Evolutionary conservation across 2,797 vertebrate genomes (phyloP), one percentile per base, ranked within the genome.

Genomic region (Gambusia yucatana): DNA sequence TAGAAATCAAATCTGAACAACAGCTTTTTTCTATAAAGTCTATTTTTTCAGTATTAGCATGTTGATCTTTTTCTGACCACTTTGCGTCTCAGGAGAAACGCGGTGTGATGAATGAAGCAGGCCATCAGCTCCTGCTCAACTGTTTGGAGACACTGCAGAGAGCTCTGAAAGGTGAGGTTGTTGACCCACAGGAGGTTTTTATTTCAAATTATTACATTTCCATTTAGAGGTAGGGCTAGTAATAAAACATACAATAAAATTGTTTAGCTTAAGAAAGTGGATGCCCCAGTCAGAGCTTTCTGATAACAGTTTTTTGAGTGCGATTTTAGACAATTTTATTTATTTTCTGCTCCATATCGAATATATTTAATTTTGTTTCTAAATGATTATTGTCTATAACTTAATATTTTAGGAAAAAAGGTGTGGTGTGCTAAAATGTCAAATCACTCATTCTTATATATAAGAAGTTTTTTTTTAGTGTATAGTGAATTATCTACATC

Each of bases 141-240:
- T 99, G 97, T 86, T 92, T 99, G 93, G 98, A 99, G 95, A 99
- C 97, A 0, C 90, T 99, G 88, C 98, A 99, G 93, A 98, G 97
- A 91, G 98, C 98, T 1, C 93, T 99, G 47, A 99, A 99, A 97
- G 98, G 98, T 99, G 88, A 94, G 86, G 1, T 59, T 6, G 65
- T 43, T 43, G 25, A 28, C 4, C 9, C 46, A 65, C 75, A 75
- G 30, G n/a, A 41, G 39, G 0, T n/a, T 69, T 69, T 20, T 1
- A 41, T 67, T 41, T 67, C 9, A 67, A 43, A 43, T 41, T 5
- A 67, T 41, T 41, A 41, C 20, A 22, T 41, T 67, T 36, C 61
- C 61, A 13, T 63, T 63, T 28, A 9, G 28, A 30, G n/a, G 57
- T 30, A 30, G 2, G 59, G 2, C 30, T 28, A 61, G 28, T 4